Evolutionary conservation across 2,888 invertebrate genomes (phyloP).

Genomic region (Leucania comma): DNA sequence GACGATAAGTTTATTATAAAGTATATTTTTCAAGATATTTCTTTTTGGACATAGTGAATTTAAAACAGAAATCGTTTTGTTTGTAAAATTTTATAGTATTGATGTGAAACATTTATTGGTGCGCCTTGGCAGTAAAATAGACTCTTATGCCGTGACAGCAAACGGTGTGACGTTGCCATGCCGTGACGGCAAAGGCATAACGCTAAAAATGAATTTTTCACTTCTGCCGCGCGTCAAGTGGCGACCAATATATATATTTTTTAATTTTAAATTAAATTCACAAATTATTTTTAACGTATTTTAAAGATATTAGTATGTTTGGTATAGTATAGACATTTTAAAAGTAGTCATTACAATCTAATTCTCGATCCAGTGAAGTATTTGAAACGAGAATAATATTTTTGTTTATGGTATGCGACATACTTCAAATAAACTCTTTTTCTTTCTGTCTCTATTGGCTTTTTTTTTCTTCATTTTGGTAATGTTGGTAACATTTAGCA

Average conservation of each 20-base stretch:
- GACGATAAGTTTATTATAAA: background rate
- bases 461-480: no score
- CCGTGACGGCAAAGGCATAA: no score
- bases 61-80: background rate
- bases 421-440: conserved; percentile 1
- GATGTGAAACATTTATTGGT: no score
- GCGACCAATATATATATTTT: no score
- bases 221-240: no score
- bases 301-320: background rate
- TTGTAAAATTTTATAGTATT: background rate
- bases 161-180: no score
- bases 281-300: background rate
- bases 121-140: no score
- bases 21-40: background rate
- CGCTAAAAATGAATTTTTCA: no score
- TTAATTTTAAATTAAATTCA: background rate
- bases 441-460: background rate
- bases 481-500: no score
- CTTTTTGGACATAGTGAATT: background rate
- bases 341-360: background rate
- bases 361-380: background rate
- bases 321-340: background rate
- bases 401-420: no score
- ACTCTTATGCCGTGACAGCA: no score
- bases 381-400: background rate